Conservation (phyloP, 2,113 vertebrate genomes). For the Nettapus auritus region DNA sequence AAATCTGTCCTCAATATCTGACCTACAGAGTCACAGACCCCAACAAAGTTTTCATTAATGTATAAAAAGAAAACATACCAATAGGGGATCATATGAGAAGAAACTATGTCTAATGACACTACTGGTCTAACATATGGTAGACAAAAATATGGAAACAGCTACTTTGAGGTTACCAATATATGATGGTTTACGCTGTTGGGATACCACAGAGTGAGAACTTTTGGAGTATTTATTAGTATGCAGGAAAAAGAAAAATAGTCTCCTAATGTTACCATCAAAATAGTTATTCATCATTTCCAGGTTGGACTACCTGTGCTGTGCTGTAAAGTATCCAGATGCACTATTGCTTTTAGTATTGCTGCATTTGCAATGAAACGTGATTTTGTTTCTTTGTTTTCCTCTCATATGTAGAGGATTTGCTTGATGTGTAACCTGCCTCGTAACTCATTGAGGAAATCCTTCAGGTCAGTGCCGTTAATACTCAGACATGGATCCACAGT, state of each 20-base stretch:
- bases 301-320: background rate
- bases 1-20: constrained; percentile 9
- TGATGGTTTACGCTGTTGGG: background rate
- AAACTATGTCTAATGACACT: constrained; percentile 42
- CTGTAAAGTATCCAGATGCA: background rate
- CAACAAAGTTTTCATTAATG: background rate
- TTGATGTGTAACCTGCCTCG: background rate
- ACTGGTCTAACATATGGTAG: constrained; percentile 23
- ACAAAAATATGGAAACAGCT: constrained; percentile 20
- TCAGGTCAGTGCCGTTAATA: background rate
- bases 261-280: background rate
- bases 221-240: background rate
- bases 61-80: constrained; percentile 9
- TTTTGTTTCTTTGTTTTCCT: background rate
- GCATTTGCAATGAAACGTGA: background rate
- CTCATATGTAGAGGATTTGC: background rate
- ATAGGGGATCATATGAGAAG: background rate
- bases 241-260: constrained; percentile 17
- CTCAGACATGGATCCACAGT: background rate
- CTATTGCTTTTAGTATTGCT: background rate
- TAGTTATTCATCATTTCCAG: background rate
- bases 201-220: background rate
- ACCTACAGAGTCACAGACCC: background rate
- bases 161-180: constrained; percentile 31
- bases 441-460: background rate